Base-by-base conservation (phyloP, 2,113 vertebrate genomes). In the Calonectris borealis region DNA sequence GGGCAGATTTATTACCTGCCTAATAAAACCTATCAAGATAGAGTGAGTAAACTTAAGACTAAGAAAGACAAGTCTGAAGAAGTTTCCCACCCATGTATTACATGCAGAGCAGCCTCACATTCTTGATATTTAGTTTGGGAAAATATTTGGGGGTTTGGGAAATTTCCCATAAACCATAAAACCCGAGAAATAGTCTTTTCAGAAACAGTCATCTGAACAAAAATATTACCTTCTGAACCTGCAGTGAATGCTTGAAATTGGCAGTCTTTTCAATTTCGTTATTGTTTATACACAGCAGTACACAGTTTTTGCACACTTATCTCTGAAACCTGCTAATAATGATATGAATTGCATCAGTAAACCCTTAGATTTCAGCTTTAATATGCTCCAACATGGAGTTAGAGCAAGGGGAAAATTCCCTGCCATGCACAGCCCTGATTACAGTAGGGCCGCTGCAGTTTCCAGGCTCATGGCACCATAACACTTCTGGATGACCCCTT, bases 321-420 rank as follows among this genome's bases (percentile, higher is more conserved):
- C 6, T 69, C 49, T 80, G 44, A 69, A 78, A 62, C 49, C 84
- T 62, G 20, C 12, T 38, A 34, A 66, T 44, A 86, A 25, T 32
- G 2, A 36, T 29, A 48, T 3, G 21, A 69, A 83, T 42, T 58
- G 34, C 17, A 21, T 29, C 34, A 70, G 34, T 17, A 58, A 64
- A 79, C 26, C 18, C 46, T 78, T 34, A 36, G 38, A 17, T 65
- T 77, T 42, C 77, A 61, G 36, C 38, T 83, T 55, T 29, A 40
- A 42, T 16, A 29, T 40, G 21, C 16, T 55, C 44, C 2, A 3
- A 38, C 16, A 36, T 0, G 0, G 40, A 87, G 31, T 25, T 34
- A 36, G 65, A 60, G 52, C 34, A 49, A 72, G 25, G 19, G 31
- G 18, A 16, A 82, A 60, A 82, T 42, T 54, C 31, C 52, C 64